These are phyloP conservation scores for Leucoraja erinaceus DNA, from an alignment of 2,113 vertebrate genomes.

Conservation along the genomic window DNA sequence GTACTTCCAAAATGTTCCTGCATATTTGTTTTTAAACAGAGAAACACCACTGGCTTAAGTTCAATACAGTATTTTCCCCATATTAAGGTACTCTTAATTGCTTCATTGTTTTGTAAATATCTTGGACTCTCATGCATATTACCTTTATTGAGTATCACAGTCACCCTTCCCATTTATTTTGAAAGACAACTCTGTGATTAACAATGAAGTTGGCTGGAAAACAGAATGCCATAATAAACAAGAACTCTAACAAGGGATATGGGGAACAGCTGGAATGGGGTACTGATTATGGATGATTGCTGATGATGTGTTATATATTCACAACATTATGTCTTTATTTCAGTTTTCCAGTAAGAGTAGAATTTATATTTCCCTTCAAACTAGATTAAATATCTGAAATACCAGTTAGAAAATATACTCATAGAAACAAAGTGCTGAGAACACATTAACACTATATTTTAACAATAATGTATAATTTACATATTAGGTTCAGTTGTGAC, in stretches of 20 bases:
- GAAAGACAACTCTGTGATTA: neutral
- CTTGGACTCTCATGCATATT: neutral
- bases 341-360: too few relatives aligned
- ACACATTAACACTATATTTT: neutral
- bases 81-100: neutral
- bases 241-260: neutral
- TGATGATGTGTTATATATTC: too few relatives aligned
- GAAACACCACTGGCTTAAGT: neutral
- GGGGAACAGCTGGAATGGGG: too few relatives aligned
- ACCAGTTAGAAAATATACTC: neutral
- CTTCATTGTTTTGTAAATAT: neutral
- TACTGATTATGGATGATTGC: too few relatives aligned
- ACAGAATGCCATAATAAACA: neutral
- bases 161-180: neutral
- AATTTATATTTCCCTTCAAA: too few relatives aligned
- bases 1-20: neutral
- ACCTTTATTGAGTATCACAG: neutral
- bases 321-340: too few relatives aligned
- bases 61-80: neutral
- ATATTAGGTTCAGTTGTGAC: neutral
- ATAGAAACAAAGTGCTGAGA: neutral
- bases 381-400: neutral
- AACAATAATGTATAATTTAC: neutral
- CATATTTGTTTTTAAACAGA: neutral
- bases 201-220: neutral